phyloP scores from a whole-genome alignment of 1,140 invertebrate genomes.

The Sinonovacula constricta region DNA sequence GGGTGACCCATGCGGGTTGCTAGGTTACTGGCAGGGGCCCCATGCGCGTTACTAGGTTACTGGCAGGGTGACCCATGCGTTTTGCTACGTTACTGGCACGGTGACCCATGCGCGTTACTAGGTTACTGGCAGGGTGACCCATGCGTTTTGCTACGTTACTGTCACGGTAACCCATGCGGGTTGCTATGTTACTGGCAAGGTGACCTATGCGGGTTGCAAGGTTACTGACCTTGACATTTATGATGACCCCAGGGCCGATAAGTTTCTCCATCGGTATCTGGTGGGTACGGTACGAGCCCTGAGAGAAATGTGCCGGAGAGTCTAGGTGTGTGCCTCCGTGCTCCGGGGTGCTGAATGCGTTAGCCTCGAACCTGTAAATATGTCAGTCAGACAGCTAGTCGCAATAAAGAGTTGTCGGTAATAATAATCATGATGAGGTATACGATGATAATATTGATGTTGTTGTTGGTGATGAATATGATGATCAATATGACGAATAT shows the following conservation, averaged over 20 bases:
- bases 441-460: not conserved
- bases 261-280: constrained; percentile 53
- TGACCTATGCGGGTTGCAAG: too few relatives aligned
- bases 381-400: not conserved
- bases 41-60: too few relatives aligned
- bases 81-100: too few relatives aligned
- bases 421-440: not conserved
- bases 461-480: too few relatives aligned
- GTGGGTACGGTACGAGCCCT: constrained; percentile 16
- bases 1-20: too few relatives aligned
- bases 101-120: too few relatives aligned
- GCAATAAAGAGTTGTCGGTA: not conserved
- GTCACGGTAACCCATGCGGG: too few relatives aligned
- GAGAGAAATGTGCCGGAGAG: constrained; percentile 43
- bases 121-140: too few relatives aligned
- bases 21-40: too few relatives aligned
- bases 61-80: too few relatives aligned
- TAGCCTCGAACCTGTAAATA: constrained; percentile 15
- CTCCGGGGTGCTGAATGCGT: constrained; percentile 74
- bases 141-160: too few relatives aligned
- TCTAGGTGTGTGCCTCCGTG: constrained; percentile 83
- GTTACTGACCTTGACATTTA: constrained; percentile 61
- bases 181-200: too few relatives aligned
- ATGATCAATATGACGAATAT: not conserved
- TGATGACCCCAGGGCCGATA: constrained; percentile 52